These are phyloP conservation scores for Sula dactylatra DNA, from an alignment of 2,113 vertebrate species.

Conservation along the genomic window DNA sequence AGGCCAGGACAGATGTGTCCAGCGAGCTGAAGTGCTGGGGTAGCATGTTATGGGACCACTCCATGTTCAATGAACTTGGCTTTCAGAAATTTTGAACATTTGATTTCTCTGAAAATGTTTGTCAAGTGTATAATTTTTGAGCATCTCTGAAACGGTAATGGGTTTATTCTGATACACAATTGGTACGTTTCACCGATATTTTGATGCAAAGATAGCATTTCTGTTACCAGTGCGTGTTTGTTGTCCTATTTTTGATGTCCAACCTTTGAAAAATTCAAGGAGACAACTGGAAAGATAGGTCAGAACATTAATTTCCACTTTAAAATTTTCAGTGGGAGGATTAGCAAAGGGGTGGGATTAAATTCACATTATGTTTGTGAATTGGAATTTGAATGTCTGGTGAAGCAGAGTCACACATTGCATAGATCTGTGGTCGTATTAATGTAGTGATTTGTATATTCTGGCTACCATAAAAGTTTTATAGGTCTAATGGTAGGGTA, in stretches of 20 bases:
- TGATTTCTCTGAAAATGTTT: background rate
- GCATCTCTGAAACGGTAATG: background rate
- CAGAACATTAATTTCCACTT: background rate
- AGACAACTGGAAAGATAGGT: background rate
- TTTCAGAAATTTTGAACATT: background rate
- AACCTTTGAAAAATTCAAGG: background rate
- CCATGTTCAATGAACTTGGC: background rate
- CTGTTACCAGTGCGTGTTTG: background rate
- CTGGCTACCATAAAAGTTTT: background rate
- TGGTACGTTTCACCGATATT: background rate
- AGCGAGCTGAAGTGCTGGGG: background rate
- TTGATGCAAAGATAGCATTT: background rate
- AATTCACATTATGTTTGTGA: background rate
- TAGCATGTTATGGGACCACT: background rate
- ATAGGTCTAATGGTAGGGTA: background rate
- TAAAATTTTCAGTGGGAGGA: background rate
- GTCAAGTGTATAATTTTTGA: background rate
- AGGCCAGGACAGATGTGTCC: background rate
- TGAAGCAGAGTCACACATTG: background rate
- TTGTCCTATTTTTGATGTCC: background rate
- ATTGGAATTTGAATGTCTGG: background rate
- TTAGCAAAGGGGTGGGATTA: background rate
- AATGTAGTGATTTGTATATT: background rate
- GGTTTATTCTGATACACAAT: background rate
- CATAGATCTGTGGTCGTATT: background rate